phyloP scores from a whole-genome alignment of 2,113 vertebrate genomes.

The Mormyrus lacerda region DNA sequence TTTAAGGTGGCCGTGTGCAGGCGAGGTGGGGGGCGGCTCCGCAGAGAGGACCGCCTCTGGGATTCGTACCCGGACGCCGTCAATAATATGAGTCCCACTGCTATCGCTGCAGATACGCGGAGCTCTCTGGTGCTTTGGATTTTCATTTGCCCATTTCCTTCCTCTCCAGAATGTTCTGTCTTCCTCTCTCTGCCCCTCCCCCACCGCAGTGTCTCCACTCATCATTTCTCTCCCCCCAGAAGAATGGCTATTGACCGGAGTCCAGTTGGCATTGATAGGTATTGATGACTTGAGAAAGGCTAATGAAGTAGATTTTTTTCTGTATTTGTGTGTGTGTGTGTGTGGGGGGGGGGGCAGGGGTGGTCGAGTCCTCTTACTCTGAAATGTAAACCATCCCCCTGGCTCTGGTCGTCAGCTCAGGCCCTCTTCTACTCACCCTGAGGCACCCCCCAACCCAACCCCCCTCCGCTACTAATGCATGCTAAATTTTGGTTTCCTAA shows the following conservation, averaged over 20 bases:
- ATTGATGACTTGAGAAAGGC: conserved; percentile 73
- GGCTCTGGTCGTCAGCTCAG: conserved; percentile 41
- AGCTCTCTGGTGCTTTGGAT: neutral
- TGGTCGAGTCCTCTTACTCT: conserved; percentile 37
- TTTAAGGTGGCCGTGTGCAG: neutral
- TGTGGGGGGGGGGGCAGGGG: conserved; percentile 25
- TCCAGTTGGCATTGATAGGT: conserved; percentile 63
- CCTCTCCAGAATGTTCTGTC: conserved; percentile 66
- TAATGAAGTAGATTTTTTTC: conserved; percentile 64
- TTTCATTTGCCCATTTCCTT: conserved; percentile 45
- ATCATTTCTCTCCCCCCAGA: conserved; percentile 46
- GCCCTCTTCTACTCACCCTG: conserved; percentile 8
- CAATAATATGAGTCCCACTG: neutral
- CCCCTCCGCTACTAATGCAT: no score
- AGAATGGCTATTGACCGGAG: conserved; percentile 52
- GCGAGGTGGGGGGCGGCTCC: neutral
- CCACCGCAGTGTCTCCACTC: conserved; percentile 47
- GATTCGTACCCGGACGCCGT: neutral
- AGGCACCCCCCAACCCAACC: conserved; percentile 5
- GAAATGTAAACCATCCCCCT: conserved; percentile 47
- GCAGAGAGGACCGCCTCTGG: neutral
- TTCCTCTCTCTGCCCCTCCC: conserved; percentile 61
- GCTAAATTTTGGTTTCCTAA: no score
- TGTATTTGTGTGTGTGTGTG: conserved; percentile 15
- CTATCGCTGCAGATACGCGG: neutral